Evolutionary conservation across 2,113 vertebrate genomes (phyloP).

Genomic region (Marmota flaviventris): DNA sequence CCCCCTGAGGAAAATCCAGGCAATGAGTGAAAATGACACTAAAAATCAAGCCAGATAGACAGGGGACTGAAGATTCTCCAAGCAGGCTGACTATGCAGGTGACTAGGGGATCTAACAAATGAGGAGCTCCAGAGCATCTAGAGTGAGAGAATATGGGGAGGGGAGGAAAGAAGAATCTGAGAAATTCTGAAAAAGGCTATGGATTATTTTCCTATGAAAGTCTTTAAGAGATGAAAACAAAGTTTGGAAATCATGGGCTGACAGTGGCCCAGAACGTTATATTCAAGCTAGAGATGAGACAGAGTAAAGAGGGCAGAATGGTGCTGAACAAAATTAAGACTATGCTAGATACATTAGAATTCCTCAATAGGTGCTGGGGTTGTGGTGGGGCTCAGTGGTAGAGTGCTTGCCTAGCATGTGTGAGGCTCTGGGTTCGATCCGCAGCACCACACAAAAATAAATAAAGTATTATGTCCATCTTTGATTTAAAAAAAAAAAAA

Average conservation of each 20-base stretch:
- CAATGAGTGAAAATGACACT: not conserved
- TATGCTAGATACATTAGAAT: not conserved
- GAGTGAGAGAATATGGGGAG: not conserved
- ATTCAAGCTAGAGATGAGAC: not conserved
- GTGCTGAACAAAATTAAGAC: not conserved
- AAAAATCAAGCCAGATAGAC: not conserved
- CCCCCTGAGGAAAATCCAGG: not conserved
- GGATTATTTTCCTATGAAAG: not conserved
- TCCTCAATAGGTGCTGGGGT: not conserved
- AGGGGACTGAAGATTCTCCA: not conserved
- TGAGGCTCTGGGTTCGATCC: too few relatives aligned
- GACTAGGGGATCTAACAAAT: not conserved
- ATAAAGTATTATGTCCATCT: too few relatives aligned
- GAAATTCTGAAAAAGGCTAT: not conserved
- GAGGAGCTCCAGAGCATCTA: not conserved
- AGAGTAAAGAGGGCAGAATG: not conserved
- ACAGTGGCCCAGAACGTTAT: not conserved
- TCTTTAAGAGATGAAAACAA: slow-evolving; percentile 31
- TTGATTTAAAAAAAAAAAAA: too few relatives aligned
- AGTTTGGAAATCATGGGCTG: not conserved
- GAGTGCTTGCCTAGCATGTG: too few relatives aligned
- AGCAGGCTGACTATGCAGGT: not conserved
- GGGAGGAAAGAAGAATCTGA: not conserved
- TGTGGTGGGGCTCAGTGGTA: too few relatives aligned
- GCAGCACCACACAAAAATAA: too few relatives aligned